Percentiles rank a stretch among this genome's conserved stretches.
These are phyloP conservation scores for Hydractinia symbiolongicarpus DNA, from an alignment of 30 jellyfish, hydroid and myxozoan genomes.

Conservation along the genomic window DNA sequence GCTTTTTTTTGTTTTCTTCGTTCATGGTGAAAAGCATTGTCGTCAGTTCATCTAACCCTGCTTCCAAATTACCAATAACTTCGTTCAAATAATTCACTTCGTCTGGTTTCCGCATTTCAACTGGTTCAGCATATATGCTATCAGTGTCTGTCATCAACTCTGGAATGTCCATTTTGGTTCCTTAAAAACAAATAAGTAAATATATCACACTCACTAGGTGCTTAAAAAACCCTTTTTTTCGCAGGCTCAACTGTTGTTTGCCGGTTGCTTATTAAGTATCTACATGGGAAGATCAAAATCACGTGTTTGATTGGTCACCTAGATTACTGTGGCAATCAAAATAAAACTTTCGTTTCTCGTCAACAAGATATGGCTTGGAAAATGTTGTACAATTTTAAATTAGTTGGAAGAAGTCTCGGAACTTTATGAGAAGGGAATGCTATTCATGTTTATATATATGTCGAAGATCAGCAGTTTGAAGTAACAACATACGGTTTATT, in stretches of 20 bases:
- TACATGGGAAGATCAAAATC: no score
- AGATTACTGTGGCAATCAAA: no score
- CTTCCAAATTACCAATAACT: background rate
- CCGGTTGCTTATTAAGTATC: no score
- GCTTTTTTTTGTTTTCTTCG: background rate
- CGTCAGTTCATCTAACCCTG: background rate
- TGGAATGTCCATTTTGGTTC: background rate
- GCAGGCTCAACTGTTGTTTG: no score
- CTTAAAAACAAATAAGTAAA: background rate
- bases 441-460: background rate
- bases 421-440: no score
- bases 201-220: no score
- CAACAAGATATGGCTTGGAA: no score
- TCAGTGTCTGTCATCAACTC: constrained; percentile 1
- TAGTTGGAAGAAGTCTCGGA: no score
- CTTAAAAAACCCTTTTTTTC: no score
- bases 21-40: background rate
- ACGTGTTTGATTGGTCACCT: no score
- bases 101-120: background rate
- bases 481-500: background rate
- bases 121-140: constrained; percentile 6
- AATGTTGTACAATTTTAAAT: no score
- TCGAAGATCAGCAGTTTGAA: background rate
- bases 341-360: no score
- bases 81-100: background rate